These are phyloP conservation scores for Automeris io DNA, from an alignment of 2,888 invertebrate species.

Conservation along the genomic window DNA sequence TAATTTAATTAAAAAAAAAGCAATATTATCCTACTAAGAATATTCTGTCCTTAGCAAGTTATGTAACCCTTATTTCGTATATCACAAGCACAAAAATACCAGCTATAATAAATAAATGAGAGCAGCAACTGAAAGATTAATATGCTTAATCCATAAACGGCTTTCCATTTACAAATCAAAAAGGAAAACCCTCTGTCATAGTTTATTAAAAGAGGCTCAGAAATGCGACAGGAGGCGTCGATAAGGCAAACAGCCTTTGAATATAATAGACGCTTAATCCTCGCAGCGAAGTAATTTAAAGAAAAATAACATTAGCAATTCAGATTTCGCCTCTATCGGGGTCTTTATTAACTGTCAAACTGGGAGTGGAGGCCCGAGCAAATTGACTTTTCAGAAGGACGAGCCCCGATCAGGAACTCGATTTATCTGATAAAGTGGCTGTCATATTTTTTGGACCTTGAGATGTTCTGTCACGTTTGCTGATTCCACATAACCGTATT, in stretches of 20 bases:
- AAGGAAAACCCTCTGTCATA: conserved; percentile 3
- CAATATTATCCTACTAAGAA: no score
- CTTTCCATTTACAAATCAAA: conserved; percentile 10
- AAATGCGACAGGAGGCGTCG: conserved; percentile 30
- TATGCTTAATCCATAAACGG: background rate
- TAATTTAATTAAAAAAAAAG: no score
- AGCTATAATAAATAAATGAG: no score
- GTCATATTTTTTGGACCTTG: conserved; percentile 28
- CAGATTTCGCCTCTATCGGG: conserved; percentile 59
- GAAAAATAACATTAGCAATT: conserved; percentile 76
- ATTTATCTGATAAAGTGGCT: conserved; percentile 40
- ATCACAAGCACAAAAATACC: no score
- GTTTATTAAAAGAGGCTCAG: conserved; percentile 19
- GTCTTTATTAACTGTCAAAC: conserved; percentile 70
- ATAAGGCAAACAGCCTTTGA: conserved; percentile 58
- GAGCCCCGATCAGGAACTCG: conserved; percentile 37
- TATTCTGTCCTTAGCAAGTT: no score
- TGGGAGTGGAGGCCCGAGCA: conserved; percentile 40
- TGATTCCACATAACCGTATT: no score
- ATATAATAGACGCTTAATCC: conserved; percentile 65
- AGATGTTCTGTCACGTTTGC: background rate
- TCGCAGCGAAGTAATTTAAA: conserved; percentile 65
- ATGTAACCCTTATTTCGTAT: no score
- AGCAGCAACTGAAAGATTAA: no score
- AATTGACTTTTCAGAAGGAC: conserved; percentile 58